Conservation (phyloP, 2,888 invertebrate genomes). For the Artemia sinica region DNA sequence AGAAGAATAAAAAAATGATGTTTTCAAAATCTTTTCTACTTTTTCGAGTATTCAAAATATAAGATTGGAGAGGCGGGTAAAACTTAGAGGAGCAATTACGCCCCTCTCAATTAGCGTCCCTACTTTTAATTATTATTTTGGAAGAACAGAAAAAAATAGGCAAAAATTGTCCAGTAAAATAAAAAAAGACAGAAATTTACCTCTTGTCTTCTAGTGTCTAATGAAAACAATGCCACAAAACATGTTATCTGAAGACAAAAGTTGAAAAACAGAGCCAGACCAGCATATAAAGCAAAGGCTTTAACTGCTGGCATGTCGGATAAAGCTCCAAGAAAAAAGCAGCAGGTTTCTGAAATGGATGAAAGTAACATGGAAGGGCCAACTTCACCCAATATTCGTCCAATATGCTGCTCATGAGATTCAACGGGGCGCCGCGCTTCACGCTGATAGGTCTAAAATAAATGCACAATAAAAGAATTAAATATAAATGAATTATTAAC, state of each 20-base stretch:
- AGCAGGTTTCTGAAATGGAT: constrained; percentile 79
- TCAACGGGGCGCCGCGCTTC: constrained; percentile 54
- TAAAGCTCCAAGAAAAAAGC: constrained; percentile 72
- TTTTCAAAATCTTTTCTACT: too few relatives aligned
- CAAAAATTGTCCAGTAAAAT: too few relatives aligned
- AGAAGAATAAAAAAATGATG: too few relatives aligned
- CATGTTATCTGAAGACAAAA: constrained; percentile 90
- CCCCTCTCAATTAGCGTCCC: too few relatives aligned
- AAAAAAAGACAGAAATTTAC: constrained; percentile 30
- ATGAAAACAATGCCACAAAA: constrained; percentile 72
- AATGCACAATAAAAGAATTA: too few relatives aligned
- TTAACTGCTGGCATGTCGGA: constrained; percentile 95
- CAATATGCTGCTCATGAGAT: constrained; percentile 57
- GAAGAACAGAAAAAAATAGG: too few relatives aligned
- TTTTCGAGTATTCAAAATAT: too few relatives aligned
- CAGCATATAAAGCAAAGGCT: constrained; percentile 92
- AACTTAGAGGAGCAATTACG: too few relatives aligned
- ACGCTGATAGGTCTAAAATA: constrained; percentile 54
- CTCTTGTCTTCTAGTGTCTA: constrained; percentile 61
- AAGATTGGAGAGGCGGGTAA: too few relatives aligned
- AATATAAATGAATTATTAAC: too few relatives aligned
- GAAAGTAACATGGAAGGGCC: constrained; percentile 94
- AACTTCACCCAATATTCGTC: constrained; percentile 73
- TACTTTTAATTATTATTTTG: too few relatives aligned
- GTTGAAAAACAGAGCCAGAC: constrained; percentile 84